Evolutionary conservation across 1,140 invertebrate species (phyloP).

Genomic region (Fopius arisanus): DNA sequence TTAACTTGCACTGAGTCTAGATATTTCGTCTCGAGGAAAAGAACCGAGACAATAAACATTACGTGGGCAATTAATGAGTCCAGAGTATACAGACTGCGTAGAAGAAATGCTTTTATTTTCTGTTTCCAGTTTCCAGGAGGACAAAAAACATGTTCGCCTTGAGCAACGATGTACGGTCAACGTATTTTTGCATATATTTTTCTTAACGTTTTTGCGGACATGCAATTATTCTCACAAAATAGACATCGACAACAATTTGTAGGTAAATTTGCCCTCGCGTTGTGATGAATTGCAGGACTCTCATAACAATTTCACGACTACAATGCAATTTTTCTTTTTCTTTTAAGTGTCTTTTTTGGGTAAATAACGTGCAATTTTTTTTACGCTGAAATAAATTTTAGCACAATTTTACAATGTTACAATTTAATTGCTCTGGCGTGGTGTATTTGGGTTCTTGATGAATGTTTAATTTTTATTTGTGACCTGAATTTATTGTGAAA

Average conservation of each 20-base stretch:
- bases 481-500: not conserved
- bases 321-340: too few species aligned
- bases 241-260: too few species aligned
- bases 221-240: not conserved
- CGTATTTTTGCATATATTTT: not conserved
- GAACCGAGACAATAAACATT: not conserved
- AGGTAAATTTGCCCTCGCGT: too few species aligned
- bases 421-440: too few species aligned
- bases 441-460: not conserved
- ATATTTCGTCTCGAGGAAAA: not conserved
- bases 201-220: not conserved
- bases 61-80: not conserved
- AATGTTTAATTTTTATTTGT: not conserved
- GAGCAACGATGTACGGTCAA: not conserved
- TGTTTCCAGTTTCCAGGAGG: slow-evolving; percentile 8
- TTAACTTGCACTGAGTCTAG: not conserved
- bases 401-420: too few species aligned
- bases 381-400: too few species aligned
- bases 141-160: slow-evolving; percentile 16
- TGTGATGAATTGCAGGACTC: too few species aligned
- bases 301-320: too few species aligned
- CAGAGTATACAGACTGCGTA: not conserved
- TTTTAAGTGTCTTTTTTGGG: too few species aligned
- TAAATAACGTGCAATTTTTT: too few species aligned
- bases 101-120: slow-evolving; percentile 13